Evolutionary conservation across 1,140 invertebrate species (phyloP).

Genomic region (Drosophila bocki): DNA sequence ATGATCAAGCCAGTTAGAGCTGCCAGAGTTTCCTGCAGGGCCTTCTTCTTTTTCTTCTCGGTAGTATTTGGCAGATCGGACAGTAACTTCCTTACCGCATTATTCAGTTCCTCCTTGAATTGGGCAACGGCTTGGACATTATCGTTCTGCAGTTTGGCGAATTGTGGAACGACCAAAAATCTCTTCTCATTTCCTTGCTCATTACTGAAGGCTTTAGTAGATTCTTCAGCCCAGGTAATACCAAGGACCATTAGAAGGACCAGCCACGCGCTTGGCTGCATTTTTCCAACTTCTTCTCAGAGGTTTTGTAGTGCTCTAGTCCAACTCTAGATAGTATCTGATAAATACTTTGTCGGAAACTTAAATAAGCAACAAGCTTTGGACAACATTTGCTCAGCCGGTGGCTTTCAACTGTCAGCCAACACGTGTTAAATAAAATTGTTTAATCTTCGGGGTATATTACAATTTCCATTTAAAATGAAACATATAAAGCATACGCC

Average conservation of each 20-base stretch:
- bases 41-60: conserved; percentile 8
- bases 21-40: conserved; percentile 13
- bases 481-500: no score
- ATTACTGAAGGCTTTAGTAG: neutral
- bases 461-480: neutral
- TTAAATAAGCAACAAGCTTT: neutral
- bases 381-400: neutral
- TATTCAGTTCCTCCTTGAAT: neutral
- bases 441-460: neutral
- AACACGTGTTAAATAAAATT: neutral
- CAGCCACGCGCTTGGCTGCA: neutral
- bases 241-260: neutral
- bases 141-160: neutral
- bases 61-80: neutral
- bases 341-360: neutral
- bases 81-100: neutral
- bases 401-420: neutral
- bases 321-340: neutral
- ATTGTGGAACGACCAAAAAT: neutral
- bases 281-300: neutral
- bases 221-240: neutral
- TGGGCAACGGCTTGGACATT: neutral
- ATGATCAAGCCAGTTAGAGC: neutral
- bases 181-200: neutral
- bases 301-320: neutral